phyloP scores from a whole-genome alignment of 2,113 vertebrate species.

The Blennius ocellaris region DNA sequence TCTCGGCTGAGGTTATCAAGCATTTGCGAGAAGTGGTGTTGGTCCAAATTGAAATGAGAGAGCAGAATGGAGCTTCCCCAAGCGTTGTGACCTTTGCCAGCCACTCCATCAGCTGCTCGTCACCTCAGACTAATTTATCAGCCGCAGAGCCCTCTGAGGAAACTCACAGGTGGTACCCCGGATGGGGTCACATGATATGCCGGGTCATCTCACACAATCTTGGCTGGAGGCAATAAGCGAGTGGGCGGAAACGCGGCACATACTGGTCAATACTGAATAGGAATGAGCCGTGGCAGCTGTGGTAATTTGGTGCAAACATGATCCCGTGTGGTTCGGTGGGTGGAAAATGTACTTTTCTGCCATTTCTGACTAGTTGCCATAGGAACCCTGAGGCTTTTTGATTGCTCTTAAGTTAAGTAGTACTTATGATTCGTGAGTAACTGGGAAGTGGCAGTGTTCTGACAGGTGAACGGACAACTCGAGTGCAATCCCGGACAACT shows the following conservation, averaged over 20 bases:
- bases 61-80: constrained; percentile 57
- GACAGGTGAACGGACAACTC: too few species aligned
- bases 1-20: constrained; percentile 62
- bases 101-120: constrained; percentile 73
- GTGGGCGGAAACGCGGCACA: constrained; percentile 47
- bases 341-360: constrained; percentile 21
- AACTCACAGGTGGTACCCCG: constrained; percentile 71
- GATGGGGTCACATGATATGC: constrained; percentile 66
- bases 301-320: constrained; percentile 46
- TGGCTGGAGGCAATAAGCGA: constrained; percentile 63
- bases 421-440: too few species aligned
- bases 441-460: too few species aligned
- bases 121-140: constrained; percentile 74
- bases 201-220: constrained; percentile 75
- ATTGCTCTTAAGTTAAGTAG: not conserved
- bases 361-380: constrained; percentile 6
- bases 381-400: constrained; percentile 4
- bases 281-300: constrained; percentile 51
- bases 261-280: constrained; percentile 50
- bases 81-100: constrained; percentile 70
- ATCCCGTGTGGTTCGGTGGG: constrained; percentile 1
- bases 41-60: constrained; percentile 70
- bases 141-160: constrained; percentile 46
- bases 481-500: too few species aligned
- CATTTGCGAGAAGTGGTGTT: constrained; percentile 60